Conservation (phyloP, 2,113 vertebrate genomes). For the Takifugu bimaculatus region DNA sequence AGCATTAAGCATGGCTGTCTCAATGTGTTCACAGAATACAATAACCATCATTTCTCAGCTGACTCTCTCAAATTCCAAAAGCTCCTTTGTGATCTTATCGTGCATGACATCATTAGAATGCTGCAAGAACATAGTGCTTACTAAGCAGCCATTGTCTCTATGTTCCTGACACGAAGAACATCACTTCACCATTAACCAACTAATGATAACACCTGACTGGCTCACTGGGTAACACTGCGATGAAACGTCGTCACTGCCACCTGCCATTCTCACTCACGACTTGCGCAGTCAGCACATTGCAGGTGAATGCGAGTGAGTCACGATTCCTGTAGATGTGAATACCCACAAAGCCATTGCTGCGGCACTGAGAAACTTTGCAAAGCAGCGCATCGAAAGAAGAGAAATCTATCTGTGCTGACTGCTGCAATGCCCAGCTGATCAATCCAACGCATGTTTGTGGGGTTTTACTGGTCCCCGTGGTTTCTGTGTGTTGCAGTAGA, state of each 20-base stretch:
- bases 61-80: conserved; percentile 22
- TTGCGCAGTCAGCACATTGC: conserved; percentile 73
- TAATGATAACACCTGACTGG: conserved; percentile 69
- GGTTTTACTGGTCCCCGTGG: conserved; percentile 21
- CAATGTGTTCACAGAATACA: conserved; percentile 16
- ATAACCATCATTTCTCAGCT: conserved; percentile 27
- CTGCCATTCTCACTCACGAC: conserved; percentile 66
- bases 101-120: conserved; percentile 56
- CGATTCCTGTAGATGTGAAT: conserved; percentile 33
- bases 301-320: conserved; percentile 47
- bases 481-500: conserved; percentile 27
- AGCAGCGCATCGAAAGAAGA: conserved; percentile 10
- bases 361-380: conserved; percentile 16
- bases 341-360: conserved; percentile 10
- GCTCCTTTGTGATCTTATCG: conserved; percentile 75
- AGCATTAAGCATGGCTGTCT: background rate
- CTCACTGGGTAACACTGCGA: conserved; percentile 69
- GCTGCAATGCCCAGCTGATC: conserved; percentile 62
- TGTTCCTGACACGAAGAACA: conserved; percentile 61
- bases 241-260: conserved; percentile 65
- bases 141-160: conserved; percentile 45
- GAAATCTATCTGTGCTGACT: conserved; percentile 63
- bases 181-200: conserved; percentile 73
- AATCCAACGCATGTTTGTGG: conserved; percentile 62
- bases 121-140: conserved; percentile 52